These are phyloP conservation scores for Pagetopsis macropterus DNA, from an alignment of 2,797 vertebrate species.

Conservation along the genomic window DNA sequence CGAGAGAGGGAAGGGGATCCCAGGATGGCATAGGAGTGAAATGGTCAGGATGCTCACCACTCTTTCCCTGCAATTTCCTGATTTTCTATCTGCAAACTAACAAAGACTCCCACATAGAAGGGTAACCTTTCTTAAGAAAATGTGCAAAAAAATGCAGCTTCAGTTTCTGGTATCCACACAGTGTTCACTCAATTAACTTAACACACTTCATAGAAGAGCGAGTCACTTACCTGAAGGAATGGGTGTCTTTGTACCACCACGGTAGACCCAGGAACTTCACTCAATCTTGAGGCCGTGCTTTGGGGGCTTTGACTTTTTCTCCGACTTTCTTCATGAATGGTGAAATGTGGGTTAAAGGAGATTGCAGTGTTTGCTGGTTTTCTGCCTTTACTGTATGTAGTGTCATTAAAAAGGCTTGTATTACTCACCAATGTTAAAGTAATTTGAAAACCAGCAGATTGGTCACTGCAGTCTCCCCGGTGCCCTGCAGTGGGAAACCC, in stretches of 20 bases:
- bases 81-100: slow-evolving; percentile 31
- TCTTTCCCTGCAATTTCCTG: slow-evolving; percentile 28
- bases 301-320: slow-evolving; percentile 26
- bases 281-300: slow-evolving; percentile 11
- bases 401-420: background rate
- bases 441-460: background rate
- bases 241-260: background rate
- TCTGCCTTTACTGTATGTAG: background rate
- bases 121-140: background rate
- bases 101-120: background rate
- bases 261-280: background rate
- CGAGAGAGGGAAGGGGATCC: background rate
- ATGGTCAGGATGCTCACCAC: slow-evolving; percentile 44
- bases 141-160: background rate
- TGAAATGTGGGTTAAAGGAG: slow-evolving; percentile 11
- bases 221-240: background rate
- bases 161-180: background rate
- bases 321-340: slow-evolving; percentile 16
- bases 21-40: background rate
- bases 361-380: slow-evolving; percentile 1
- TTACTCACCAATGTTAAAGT: background rate
- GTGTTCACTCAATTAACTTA: background rate
- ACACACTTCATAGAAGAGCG: background rate
- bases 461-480: background rate
- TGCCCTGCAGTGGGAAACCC: slow-evolving; percentile 1